Evolutionary conservation across 2,113 vertebrate species (phyloP), one percentile per base, ranked within the genome.

Genomic region (Halcyon senegalensis): DNA sequence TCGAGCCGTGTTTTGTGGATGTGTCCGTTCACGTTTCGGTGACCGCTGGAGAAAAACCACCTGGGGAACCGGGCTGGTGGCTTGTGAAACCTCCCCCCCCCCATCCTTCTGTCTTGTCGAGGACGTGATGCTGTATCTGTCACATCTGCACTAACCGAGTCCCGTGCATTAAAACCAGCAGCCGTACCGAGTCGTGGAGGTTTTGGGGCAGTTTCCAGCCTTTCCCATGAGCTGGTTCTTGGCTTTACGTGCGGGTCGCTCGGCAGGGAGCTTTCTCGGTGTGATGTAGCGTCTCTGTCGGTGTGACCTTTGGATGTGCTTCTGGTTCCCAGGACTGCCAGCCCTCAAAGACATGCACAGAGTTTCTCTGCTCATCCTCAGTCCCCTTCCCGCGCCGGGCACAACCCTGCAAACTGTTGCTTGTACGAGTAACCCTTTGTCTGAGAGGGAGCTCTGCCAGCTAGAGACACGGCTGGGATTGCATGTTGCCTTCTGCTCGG

Each of bases 221-320:
- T 63, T 63, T 58, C 16, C 76, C 78, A 30, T 51, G 5, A 48
- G 85, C 48, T 87, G 27, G 43, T 50, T 78, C 15, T 83, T 93
- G 95, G 56, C 64, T 84, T 31, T 50, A n/a, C 7, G 21, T 70
- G 93, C 92, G 93, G 35, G 69, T 44, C 76, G 90, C 55, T 92
- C 72, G 4, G 27, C 81, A 73, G 80, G 80, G 75, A 17, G 77
- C 68, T 89, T 92, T 92, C 84, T 80, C 6, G 48, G 39, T 87
- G 90, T 96, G 91, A 73, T 8, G n/a, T 73, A 30, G 48, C 67
- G 6, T 94, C 78, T 96, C 79, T 75, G 63, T 93, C 35, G 8
- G 5, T 5, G 55, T 35, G 68, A 75, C 3, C 30, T 68, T 13
- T 75, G 48, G 46, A 8, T 46, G 67, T 93, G 93, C 63, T 90